Conservation (phyloP, 1,140 invertebrate genomes). For the Eriocheir sinensis region DNA sequence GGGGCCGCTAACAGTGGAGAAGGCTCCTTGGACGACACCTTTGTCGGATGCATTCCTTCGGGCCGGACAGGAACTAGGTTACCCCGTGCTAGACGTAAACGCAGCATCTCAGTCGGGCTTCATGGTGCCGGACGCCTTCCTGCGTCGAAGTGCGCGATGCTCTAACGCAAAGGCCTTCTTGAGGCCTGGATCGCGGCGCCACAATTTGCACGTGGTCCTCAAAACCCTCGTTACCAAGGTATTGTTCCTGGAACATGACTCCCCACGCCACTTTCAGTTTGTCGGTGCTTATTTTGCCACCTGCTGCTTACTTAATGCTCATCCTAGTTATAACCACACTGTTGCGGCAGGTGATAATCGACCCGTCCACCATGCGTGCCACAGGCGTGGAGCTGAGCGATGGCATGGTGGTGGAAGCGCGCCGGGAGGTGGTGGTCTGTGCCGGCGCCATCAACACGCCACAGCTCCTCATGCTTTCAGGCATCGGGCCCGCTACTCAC, state of each 20-base stretch:
- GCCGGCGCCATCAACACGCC: slow-evolving; percentile 60
- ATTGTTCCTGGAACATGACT: too few relatives aligned
- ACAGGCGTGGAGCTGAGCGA: not conserved
- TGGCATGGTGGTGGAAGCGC: not conserved
- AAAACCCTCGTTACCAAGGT: slow-evolving; percentile 5
- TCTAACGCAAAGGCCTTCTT: slow-evolving; percentile 60
- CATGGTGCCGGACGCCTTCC: slow-evolving; percentile 50
- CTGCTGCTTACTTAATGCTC: too few relatives aligned
- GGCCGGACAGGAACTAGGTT: slow-evolving; percentile 94
- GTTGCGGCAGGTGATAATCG: slow-evolving; percentile 1
- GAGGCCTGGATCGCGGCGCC: slow-evolving; percentile 28
- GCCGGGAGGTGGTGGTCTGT: slow-evolving; percentile 50
- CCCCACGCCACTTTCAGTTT: too few relatives aligned
- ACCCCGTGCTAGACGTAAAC: slow-evolving; percentile 94
- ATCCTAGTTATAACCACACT: too few relatives aligned
- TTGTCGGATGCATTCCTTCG: slow-evolving; percentile 93
- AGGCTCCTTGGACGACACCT: slow-evolving; percentile 92
- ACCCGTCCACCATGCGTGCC: not conserved
- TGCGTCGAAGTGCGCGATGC: slow-evolving; percentile 34
- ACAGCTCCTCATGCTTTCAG: slow-evolving; percentile 59
- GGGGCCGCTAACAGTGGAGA: slow-evolving; percentile 91
- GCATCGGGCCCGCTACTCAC: slow-evolving; percentile 47
- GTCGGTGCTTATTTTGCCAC: too few relatives aligned
- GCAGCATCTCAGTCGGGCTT: slow-evolving; percentile 91
- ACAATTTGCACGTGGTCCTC: slow-evolving; percentile 48